Conservation (phyloP, 2,113 vertebrate species). For the Phodopus roborovskii region DNA sequence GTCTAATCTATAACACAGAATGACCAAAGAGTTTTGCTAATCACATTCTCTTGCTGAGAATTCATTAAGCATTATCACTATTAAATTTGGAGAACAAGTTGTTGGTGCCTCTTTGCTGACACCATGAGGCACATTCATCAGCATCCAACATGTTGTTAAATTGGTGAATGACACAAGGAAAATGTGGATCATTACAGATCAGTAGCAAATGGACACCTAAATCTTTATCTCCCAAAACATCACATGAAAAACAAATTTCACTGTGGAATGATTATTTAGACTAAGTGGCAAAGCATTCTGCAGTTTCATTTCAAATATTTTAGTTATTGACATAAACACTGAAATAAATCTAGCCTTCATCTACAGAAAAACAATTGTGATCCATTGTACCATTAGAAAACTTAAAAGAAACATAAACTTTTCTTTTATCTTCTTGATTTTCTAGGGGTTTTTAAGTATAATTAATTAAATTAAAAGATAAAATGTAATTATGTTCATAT, state of each 20-base stretch:
- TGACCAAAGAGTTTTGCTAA: not conserved
- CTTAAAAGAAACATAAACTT: conserved; percentile 9
- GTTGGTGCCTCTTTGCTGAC: conserved; percentile 25
- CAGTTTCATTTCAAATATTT: conserved; percentile 30
- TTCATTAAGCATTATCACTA: conserved; percentile 51
- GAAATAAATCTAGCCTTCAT: not conserved
- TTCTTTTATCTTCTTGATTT: conserved; percentile 8
- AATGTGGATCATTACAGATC: conserved; percentile 48
- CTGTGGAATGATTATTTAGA: conserved; percentile 29
- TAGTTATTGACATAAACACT: conserved; percentile 25
- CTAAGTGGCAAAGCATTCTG: not conserved
- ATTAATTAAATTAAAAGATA: not conserved
- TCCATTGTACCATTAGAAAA: not conserved
- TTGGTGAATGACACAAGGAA: conserved; percentile 30
- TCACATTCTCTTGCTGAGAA: conserved; percentile 23
- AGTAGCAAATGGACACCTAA: not conserved
- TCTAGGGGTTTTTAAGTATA: not conserved
- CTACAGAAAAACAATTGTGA: not conserved
- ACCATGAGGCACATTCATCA: conserved; percentile 60
- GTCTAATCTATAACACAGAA: not conserved
- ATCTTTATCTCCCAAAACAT: not conserved
- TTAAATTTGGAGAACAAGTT: conserved; percentile 32
- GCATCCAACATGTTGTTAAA: conserved; percentile 68
- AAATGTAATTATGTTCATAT: not conserved
- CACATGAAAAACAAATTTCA: conserved; percentile 23